Base-by-base conservation (phyloP, 2,888 invertebrate genomes). In the Limnephilus lunatus region DNA sequence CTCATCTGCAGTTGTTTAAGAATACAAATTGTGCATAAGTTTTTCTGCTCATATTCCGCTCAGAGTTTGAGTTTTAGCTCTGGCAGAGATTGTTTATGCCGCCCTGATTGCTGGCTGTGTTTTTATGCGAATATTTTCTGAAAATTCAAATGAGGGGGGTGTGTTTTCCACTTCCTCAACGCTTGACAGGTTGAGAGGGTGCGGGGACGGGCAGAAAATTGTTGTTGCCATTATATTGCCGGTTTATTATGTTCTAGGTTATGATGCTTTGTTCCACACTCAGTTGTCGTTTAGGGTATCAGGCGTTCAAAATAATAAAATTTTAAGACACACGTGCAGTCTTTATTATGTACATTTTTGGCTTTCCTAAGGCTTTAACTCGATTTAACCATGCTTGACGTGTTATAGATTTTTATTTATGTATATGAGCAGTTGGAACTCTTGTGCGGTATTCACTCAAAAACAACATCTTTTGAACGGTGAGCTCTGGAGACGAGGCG, bases 71-170 rank as follows among this genome's bases (percentile, higher is more conserved):
- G 4, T 68, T 53, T 53, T 53, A 19, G 19, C 53, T 53, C 53
- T 7, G 19, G 68, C 25, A 68, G 25, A 25, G 68, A 68, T 68
- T 68, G 15, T 68, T 68, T 68, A 68, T 88, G 31, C 31, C 48
- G n/a, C 90, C 91, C 68, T 39, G 90, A 90, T n/a, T 90, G 88
- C 80, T 90, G 53, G 85, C 89, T 87, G 91, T 89, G 85, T 91
- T 90, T 91, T 93, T 85, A 87, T 88, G 89, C 25, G 81, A 19
- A 48, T 92, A 91, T 92, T 92, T 88, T 92, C 85, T 92, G 92
- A 92, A 68, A 91, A 92, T 93, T 93, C 89, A 93, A 93, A 93
- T 91, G 89, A 89, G 93, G 88, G 89, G 89, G 53, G 48, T 32
- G 80, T 81, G 48, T 53, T 53, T 53, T 81, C 48, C 68, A 81